Evolutionary conservation across 2,888 invertebrate species (phyloP).

Genomic region (Macropis europaea): DNA sequence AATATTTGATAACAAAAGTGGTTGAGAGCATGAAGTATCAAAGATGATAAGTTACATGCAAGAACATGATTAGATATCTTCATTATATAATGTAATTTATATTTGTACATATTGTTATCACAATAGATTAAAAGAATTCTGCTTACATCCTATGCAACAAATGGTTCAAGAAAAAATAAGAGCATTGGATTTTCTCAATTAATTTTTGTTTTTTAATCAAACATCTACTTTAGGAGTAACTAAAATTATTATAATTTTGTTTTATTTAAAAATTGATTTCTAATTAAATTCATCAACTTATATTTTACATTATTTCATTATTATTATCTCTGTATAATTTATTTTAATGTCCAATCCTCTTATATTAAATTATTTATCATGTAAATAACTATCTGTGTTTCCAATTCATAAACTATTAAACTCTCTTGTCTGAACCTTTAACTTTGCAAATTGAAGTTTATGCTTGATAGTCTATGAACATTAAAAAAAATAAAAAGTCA

Average conservation of each 20-base stretch:
- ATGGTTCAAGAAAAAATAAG: background rate
- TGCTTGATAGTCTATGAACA: constrained; percentile 10
- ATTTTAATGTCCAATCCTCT: background rate
- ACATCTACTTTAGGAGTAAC: no score
- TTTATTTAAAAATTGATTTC: background rate
- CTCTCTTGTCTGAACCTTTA: constrained; percentile 21
- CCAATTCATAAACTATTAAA: background rate
- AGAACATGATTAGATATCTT: background rate
- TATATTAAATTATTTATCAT: background rate
- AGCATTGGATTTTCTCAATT: constrained; percentile 3
- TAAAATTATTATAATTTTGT: no score
- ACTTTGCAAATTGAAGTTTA: constrained; percentile 14
- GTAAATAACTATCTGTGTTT: background rate
- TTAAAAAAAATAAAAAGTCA: constrained; percentile 38
- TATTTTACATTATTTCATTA: no score
- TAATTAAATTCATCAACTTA: no score
- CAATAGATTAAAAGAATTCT: background rate
- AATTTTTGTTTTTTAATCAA: background rate
- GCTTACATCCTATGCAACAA: background rate
- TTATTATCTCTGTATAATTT: background rate
- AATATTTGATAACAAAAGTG: background rate
- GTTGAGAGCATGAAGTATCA: constrained; percentile 2
- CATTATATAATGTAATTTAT: background rate
- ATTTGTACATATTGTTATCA: background rate
- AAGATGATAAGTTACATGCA: background rate